Conservation (phyloP, 1,140 invertebrate genomes). For the Caenorhabditis tropicalis region DNA sequence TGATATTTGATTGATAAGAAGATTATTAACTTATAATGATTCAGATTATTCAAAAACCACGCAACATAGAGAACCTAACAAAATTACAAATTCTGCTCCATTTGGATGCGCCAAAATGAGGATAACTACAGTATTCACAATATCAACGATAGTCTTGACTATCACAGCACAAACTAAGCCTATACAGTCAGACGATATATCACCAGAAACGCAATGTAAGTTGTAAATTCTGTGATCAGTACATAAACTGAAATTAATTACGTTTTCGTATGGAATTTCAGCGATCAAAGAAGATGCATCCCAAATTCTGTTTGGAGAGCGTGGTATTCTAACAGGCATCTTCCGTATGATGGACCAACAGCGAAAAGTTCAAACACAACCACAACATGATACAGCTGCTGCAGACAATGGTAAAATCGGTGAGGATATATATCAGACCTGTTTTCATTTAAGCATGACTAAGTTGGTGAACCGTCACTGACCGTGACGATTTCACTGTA, state of each 20-base stretch:
- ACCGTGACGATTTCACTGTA: conserved; percentile 13
- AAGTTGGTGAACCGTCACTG: conserved; percentile 26
- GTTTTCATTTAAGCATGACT: conserved; percentile 24
- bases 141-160: background rate
- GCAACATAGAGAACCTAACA: no score
- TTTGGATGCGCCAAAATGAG: conserved; percentile 18
- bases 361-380: conserved; percentile 55
- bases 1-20: background rate
- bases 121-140: conserved; percentile 4
- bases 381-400: conserved; percentile 31
- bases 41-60: background rate
- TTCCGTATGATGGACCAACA: conserved; percentile 68
- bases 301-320: conserved; percentile 62
- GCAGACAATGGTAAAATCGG: conserved; percentile 46
- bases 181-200: background rate
- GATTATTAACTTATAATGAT: background rate
- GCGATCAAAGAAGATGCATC: conserved; percentile 53
- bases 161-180: background rate
- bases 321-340: conserved; percentile 64
- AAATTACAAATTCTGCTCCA: background rate
- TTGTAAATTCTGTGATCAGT: background rate
- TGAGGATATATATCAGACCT: background rate
- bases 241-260: background rate
- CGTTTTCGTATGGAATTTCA: background rate
- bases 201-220: background rate